Percentiles rank a stretch among this genome's conserved stretches.
phyloP scores from a whole-genome alignment of 2,888 invertebrate genomes.

The Parnassius mnemosyne region DNA sequence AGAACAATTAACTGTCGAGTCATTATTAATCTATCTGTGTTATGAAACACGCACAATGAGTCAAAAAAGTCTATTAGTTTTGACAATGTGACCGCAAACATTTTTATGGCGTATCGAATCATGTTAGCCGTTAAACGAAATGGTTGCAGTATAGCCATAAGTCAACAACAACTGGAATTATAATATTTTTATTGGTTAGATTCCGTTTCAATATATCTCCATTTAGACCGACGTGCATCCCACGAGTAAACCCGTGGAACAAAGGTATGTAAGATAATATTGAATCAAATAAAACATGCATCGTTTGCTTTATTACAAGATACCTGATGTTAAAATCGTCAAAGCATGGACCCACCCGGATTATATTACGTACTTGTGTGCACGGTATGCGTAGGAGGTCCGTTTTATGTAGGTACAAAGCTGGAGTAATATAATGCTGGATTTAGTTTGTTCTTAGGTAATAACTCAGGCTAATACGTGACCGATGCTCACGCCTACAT shows the following conservation, averaged over 20 bases:
- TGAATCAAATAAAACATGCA: constrained; percentile 13
- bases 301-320: constrained; percentile 10
- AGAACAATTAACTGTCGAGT: constrained; percentile 31
- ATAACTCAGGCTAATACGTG: constrained; percentile 75
- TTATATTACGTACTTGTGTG: constrained; percentile 36
- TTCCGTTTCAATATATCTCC: constrained; percentile 14
- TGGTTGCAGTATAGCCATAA: constrained; percentile 22
- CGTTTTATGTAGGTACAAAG: constrained; percentile 46
- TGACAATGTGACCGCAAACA: constrained; percentile 42
- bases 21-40: constrained; percentile 38
- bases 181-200: constrained; percentile 8
- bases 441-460: constrained; percentile 69
- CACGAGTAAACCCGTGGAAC: background rate
- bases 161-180: constrained; percentile 5
- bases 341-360: constrained; percentile 14
- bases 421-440: constrained; percentile 49
- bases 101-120: constrained; percentile 49
- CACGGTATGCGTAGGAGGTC: constrained; percentile 52
- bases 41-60: constrained; percentile 48
- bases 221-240: constrained; percentile 4
- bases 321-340: constrained; percentile 18
- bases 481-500: constrained; percentile 73
- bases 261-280: constrained; percentile 10
- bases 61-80: constrained; percentile 34
- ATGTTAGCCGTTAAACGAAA: constrained; percentile 46